Percentiles rank a stretch among this genome's conserved stretches.
Conservation (phyloP, 2,888 invertebrate species). For the Eumerus sabulonum region DNA sequence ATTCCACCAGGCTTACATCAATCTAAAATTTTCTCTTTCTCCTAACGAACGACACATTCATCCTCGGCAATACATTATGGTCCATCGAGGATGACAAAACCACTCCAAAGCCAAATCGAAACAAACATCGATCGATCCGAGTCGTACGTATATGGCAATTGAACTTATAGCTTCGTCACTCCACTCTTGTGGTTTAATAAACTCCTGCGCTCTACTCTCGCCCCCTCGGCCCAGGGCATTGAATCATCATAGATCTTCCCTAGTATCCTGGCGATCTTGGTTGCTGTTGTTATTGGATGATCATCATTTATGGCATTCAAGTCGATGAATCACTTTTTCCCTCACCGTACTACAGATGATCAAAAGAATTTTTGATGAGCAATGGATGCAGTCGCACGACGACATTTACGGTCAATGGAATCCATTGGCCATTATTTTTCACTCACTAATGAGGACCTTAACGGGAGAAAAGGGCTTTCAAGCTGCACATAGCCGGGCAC, state of each 20-base stretch:
- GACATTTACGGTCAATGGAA: conserved; percentile 65
- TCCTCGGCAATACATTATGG: conserved; percentile 38
- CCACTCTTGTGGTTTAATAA: conserved; percentile 55
- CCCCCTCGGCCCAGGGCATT: conserved; percentile 39
- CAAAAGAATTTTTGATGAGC: conserved; percentile 69
- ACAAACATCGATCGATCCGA: conserved; percentile 43
- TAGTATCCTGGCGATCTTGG: no score
- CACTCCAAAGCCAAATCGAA: not conserved
- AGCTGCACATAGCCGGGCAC: conserved; percentile 2
- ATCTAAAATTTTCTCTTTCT: conserved; percentile 66
- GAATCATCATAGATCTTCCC: conserved; percentile 60
- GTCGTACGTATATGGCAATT: conserved; percentile 57
- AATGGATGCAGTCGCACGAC: conserved; percentile 45
- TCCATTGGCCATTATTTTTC: conserved; percentile 62
- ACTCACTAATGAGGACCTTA: conserved; percentile 68
- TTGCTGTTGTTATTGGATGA: conserved; percentile 12
- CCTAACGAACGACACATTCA: conserved; percentile 49
- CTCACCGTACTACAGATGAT: conserved; percentile 33
- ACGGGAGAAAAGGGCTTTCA: conserved; percentile 60
- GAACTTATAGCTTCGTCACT: conserved; percentile 56
- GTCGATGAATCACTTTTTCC: conserved; percentile 66
- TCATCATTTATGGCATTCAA: conserved; percentile 48
- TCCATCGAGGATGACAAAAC: no score
- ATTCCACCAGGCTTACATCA: conserved; percentile 59
- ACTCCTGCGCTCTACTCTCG: conserved; percentile 30